Conservation (phyloP, 2,797 vertebrate genomes). For the Pygocentrus nattereri region DNA sequence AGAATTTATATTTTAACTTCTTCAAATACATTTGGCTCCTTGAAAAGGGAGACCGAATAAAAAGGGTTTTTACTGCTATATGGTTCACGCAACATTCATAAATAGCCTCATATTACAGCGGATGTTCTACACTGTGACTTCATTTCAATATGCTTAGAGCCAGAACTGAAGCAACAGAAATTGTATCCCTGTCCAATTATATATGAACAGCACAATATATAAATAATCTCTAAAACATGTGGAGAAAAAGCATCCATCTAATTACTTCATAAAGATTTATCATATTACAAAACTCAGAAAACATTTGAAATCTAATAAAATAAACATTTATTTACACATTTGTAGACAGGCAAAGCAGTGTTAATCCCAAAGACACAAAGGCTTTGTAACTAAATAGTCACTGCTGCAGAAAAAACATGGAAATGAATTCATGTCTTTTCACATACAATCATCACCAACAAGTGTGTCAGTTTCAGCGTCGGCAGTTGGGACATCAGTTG, state of each 20-base stretch:
- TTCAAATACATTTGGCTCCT: not conserved
- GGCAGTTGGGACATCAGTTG: not conserved
- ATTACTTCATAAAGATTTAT: not conserved
- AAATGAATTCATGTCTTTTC: not conserved
- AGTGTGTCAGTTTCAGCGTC: not conserved
- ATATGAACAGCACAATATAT: not conserved
- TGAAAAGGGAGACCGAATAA: too few species aligned
- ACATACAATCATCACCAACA: not conserved
- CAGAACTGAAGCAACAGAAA: not conserved
- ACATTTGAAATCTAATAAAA: not conserved
- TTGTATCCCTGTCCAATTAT: not conserved
- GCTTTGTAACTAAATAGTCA: not conserved
- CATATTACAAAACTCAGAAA: not conserved
- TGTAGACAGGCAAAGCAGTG: not conserved
- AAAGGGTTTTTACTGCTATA: too few species aligned
- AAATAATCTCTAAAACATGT: not conserved
- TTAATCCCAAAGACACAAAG: not conserved
- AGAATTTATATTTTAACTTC: too few species aligned
- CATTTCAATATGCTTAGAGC: not conserved
- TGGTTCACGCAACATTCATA: not conserved
- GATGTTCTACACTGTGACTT: not conserved
- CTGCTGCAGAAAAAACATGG: conserved; percentile 3
- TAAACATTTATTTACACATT: conserved; percentile 44
- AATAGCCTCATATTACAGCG: not conserved
- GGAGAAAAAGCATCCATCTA: not conserved